A percentile compares a stretch with the other conserved stretches of the same genome.
Evolutionary conservation across 2,113 vertebrate species (phyloP).

Genomic region (Lepisosteus osseus): DNA sequence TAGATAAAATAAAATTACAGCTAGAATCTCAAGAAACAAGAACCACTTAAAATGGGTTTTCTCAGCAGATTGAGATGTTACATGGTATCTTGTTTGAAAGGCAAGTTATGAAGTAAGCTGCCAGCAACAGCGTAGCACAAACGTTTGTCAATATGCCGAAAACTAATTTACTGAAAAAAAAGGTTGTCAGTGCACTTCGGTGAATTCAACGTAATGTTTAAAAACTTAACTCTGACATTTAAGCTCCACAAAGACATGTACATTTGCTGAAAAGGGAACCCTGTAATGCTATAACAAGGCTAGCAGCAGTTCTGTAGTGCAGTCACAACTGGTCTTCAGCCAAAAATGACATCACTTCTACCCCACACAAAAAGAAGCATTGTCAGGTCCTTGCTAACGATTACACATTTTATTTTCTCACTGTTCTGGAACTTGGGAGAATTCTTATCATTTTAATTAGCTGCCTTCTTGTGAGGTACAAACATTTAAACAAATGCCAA

Average conservation of each 20-base stretch:
- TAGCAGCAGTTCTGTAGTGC: slow-evolving; percentile 51
- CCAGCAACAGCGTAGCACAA: neutral
- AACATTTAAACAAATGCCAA: slow-evolving; percentile 46
- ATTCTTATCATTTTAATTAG: slow-evolving; percentile 64
- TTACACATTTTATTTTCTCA: slow-evolving; percentile 33
- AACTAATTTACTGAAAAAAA: slow-evolving; percentile 6
- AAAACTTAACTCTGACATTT: slow-evolving; percentile 47
- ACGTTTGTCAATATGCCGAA: neutral
- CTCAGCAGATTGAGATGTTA: neutral
- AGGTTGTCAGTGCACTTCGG: slow-evolving; percentile 19
- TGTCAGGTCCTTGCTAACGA: slow-evolving; percentile 36
- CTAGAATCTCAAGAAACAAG: neutral
- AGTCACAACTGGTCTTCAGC: slow-evolving; percentile 53
- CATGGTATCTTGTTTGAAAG: neutral
- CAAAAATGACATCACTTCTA: slow-evolving; percentile 68
- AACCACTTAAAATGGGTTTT: neutral
- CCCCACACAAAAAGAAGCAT: slow-evolving; percentile 45
- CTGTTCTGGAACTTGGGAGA: slow-evolving; percentile 39
- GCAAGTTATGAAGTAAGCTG: neutral
- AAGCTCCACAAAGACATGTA: slow-evolving; percentile 51
- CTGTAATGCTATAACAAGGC: slow-evolving; percentile 55
- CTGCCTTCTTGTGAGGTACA: slow-evolving; percentile 43
- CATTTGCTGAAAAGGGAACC: slow-evolving; percentile 44
- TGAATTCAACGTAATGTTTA: slow-evolving; percentile 34
- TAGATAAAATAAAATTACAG: neutral